Conservation (phyloP, 2,888 invertebrate species). For the Dryadula phaetusa region DNA sequence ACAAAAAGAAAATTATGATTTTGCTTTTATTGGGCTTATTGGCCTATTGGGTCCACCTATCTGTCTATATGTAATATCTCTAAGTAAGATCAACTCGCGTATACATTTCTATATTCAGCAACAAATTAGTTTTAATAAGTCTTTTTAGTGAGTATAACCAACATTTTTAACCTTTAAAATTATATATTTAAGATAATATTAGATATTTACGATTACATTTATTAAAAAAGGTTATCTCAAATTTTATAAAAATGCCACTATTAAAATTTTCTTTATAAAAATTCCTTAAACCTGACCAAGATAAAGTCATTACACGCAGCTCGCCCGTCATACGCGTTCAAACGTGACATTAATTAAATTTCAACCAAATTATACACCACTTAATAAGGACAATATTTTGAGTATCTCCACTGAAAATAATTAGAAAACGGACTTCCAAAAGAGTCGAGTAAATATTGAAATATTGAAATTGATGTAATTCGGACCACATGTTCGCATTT, state of each 20-base stretch:
- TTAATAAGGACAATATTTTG: conserved; percentile 34
- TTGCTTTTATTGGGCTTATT: too few species aligned
- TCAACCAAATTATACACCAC: conserved; percentile 16
- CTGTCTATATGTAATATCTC: too few species aligned
- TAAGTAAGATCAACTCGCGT: too few species aligned
- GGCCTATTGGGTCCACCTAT: too few species aligned
- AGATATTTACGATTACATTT: too few species aligned
- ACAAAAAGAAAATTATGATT: too few species aligned
- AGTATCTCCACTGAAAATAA: conserved; percentile 23
- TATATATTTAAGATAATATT: too few species aligned
- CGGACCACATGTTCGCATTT: conserved; percentile 33
- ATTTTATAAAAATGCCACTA: neutral
- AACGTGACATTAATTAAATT: conserved; percentile 16
- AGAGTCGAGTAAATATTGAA: conserved; percentile 26
- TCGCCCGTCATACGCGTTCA: neutral
- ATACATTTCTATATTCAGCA: too few species aligned
- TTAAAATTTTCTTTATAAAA: neutral
- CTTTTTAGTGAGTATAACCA: too few species aligned
- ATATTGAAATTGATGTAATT: conserved; percentile 39
- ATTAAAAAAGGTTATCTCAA: neutral
- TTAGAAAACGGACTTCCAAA: conserved; percentile 31
- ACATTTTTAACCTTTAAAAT: too few species aligned
- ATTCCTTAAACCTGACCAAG: neutral
- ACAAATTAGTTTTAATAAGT: too few species aligned
- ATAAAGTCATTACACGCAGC: conserved; percentile 4